phyloP scores from a whole-genome alignment of 2,888 invertebrate genomes.

The Rapana venosa region DNA sequence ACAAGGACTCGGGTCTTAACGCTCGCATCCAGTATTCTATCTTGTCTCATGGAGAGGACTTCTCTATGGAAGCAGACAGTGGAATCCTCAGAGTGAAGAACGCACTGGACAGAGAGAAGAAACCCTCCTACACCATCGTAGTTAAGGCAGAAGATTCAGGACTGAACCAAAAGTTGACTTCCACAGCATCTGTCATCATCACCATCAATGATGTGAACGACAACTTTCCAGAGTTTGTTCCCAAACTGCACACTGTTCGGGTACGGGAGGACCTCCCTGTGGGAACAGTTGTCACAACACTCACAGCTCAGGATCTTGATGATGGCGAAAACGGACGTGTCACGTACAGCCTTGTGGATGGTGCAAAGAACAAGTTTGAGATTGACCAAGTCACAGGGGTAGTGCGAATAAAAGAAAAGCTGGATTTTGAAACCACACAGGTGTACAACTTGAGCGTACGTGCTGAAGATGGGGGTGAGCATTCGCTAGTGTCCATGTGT shows the following conservation, averaged over 20 bases:
- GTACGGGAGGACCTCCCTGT: conserved; percentile 94
- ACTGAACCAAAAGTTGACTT: conserved; percentile 81
- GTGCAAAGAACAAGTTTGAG: conserved; percentile 83
- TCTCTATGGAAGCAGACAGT: conserved; percentile 87
- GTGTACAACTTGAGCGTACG: conserved; percentile 91
- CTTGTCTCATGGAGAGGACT: conserved; percentile 65
- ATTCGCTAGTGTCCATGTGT: conserved; percentile 87
- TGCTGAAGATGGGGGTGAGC: conserved; percentile 89
- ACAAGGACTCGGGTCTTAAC: conserved; percentile 76
- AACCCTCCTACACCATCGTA: conserved; percentile 89
- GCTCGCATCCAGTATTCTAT: conserved; percentile 72
- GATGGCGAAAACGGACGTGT: conserved; percentile 89
- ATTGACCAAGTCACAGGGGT: conserved; percentile 92
- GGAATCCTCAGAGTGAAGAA: conserved; percentile 92
- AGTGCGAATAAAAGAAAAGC: conserved; percentile 86
- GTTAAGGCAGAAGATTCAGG: conserved; percentile 84
- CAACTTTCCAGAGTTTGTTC: conserved; percentile 85
- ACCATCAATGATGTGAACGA: conserved; percentile 93
- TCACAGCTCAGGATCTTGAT: conserved; percentile 91
- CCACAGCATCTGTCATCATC: conserved; percentile 91
- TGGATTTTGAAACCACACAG: conserved; percentile 94
- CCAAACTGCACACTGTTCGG: conserved; percentile 83
- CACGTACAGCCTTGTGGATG: conserved; percentile 82
- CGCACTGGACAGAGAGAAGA: conserved; percentile 91
- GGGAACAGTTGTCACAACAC: conserved; percentile 91